Conservation (phyloP, 2,113 vertebrate species). For the Oncorhynchus keta region DNA sequence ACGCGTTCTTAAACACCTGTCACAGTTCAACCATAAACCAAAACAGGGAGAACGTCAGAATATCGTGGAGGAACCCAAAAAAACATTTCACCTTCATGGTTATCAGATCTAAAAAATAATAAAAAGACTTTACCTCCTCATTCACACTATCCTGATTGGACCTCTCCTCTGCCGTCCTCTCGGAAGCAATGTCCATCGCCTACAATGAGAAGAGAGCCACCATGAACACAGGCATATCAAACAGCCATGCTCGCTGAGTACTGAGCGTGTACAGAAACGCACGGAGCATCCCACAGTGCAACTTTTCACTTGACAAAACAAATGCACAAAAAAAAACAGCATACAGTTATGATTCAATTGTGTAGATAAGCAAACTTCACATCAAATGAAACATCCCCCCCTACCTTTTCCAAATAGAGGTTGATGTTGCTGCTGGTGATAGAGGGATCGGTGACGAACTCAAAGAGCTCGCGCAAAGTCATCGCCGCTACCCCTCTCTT, state of each 20-base stretch:
- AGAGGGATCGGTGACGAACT: constrained; percentile 91
- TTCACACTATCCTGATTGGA: constrained; percentile 91
- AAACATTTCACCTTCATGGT: no score
- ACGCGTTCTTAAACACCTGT: constrained; percentile 94
- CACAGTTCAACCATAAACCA: background rate
- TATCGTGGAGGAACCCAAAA: no score
- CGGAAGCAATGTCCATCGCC: constrained; percentile 86
- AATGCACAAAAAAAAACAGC: no score
- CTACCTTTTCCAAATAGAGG: constrained; percentile 86
- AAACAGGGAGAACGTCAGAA: no score
- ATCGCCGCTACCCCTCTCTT: constrained; percentile 85
- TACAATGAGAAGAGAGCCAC: constrained; percentile 43
- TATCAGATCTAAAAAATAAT: no score
- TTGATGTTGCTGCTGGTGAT: constrained; percentile 86
- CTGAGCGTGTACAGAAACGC: no score
- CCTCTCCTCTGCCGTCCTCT: constrained; percentile 84
- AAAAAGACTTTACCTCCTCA: constrained; percentile 79
- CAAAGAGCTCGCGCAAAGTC: constrained; percentile 93
- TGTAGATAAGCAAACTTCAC: background rate
- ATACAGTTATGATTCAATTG: no score
- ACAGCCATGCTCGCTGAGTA: no score
- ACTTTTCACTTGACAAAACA: no score
- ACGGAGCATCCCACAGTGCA: no score
- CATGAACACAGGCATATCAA: constrained; percentile 7
- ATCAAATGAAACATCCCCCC: constrained; percentile 8